Base-by-base conservation (phyloP, 2,888 invertebrate genomes). In the Apoda limacodes region DNA sequence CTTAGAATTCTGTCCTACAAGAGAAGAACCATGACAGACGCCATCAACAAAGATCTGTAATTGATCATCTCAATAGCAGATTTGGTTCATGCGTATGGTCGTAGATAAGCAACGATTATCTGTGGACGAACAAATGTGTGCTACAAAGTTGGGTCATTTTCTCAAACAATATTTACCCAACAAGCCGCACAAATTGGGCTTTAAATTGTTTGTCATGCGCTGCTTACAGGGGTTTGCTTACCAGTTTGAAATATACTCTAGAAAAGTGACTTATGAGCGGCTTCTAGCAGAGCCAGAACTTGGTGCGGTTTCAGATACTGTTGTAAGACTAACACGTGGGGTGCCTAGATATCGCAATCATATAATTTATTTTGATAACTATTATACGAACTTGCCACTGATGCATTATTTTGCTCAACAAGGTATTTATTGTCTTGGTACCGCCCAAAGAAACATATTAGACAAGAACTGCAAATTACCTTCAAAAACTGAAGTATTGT, bases 171-270 rank as follows among this genome's bases (percentile, higher is more conserved):
- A 53, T 33, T 30, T 51, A 22, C 49, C 52, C 9, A 48, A 40
- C 7, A 55, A 58, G 39, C 52, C 51, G 25, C 48, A 54, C 29
- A 50, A 56, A 41, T 57, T 50, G 48, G 51, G 49, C 4, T 52
- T 43, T 34, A 54, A 55, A 41, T 28, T 51, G 1, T 55, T 44
- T 48, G 42, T 50, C 13, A 7, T 19, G 9, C 9, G 19, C 19
- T n/a, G 19, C 5, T 19, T 19, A 5, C 6, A 9, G 19, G 6
- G 19, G 19, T 19, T 19, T 24, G n/a, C 19, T 19, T 19, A 19
- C 9, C 5, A 9, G 9, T 19, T 19, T 9, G 9, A 7, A 19
- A 19, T 19, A 5, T 19, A 19, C 19, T 19, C 19, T 19, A 9
- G 19, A 19, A 19, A 19, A 19, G 19, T 6, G 9, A 10, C 9